Conservation (phyloP, 1,140 invertebrate genomes). For the Bicyclus anynana region DNA sequence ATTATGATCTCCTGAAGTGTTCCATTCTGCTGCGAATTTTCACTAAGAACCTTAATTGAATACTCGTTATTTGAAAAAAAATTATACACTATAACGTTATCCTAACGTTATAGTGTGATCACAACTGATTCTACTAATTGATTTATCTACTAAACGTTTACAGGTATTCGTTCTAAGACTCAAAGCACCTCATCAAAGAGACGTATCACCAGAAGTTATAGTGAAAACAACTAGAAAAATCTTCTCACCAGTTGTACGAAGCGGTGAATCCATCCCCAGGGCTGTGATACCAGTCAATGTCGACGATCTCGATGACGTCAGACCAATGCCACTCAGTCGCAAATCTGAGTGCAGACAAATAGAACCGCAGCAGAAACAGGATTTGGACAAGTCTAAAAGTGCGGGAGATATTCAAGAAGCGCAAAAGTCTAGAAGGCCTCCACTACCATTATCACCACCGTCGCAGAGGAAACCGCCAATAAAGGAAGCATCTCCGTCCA, state of each 20-base stretch:
- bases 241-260: conserved; percentile 82
- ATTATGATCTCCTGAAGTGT: too few relatives aligned
- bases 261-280: conserved; percentile 71
- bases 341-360: conserved; percentile 20
- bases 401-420: conserved; percentile 61
- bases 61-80: too few relatives aligned
- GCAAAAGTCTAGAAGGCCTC: conserved; percentile 63
- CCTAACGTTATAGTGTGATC: too few relatives aligned
- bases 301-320: conserved; percentile 66
- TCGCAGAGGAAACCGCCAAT: conserved; percentile 71
- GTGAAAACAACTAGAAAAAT: conserved; percentile 87
- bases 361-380: conserved; percentile 31
- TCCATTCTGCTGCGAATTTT: too few relatives aligned
- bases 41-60: too few relatives aligned
- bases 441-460: conserved; percentile 78
- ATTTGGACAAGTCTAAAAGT: conserved; percentile 37
- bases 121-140: too few relatives aligned
- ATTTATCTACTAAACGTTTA: conserved; percentile 17
- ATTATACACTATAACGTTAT: too few relatives aligned
- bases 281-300: conserved; percentile 73
- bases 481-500: conserved; percentile 82
- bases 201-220: conserved; percentile 79
- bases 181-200: conserved; percentile 54
- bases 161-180: conserved; percentile 70
- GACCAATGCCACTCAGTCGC: conserved; percentile 31